phyloP scores from a whole-genome alignment of 1,140 invertebrate genomes.

The Bursaphelenchus mucronatus region DNA sequence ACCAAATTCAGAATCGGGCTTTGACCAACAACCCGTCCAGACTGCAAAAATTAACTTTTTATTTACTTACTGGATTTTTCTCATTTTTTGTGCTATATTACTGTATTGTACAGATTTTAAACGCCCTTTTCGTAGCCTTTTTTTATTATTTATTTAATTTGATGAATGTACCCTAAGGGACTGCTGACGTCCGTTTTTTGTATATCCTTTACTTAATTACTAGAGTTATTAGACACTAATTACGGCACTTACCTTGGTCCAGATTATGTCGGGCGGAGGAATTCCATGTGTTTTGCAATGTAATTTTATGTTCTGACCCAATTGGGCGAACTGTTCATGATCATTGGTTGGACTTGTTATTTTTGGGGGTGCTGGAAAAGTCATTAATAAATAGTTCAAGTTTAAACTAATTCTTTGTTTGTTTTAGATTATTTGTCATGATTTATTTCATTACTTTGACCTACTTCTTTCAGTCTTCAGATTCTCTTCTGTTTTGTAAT shows the following conservation, averaged over 20 bases:
- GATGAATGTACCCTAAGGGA: slow-evolving; percentile 5
- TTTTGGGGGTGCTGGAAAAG: slow-evolving; percentile 36
- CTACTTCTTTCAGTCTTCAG: no score
- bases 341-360: slow-evolving; percentile 31
- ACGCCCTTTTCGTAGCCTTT: slow-evolving; percentile 6
- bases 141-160: slow-evolving; percentile 30
- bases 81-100: slow-evolving; percentile 4
- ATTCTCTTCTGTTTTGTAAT: no score
- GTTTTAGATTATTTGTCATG: no score
- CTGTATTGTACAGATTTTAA: neutral
- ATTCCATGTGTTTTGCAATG: slow-evolving; percentile 36
- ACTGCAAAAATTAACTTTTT: slow-evolving; percentile 22
- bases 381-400: slow-evolving; percentile 5
- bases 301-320: slow-evolving; percentile 27
- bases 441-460: no score
- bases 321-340: slow-evolving; percentile 25
- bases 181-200: no score
- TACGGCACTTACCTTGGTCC: slow-evolving; percentile 42
- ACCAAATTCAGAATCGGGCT: slow-evolving; percentile 7
- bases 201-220: slow-evolving; percentile 6
- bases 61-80: slow-evolving; percentile 8
- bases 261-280: slow-evolving; percentile 44
- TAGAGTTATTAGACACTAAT: neutral
- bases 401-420: neutral
- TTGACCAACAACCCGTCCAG: slow-evolving; percentile 26